phyloP scores from a whole-genome alignment of 2,888 invertebrate species.

The Stenoptilia bipunctidactyla region DNA sequence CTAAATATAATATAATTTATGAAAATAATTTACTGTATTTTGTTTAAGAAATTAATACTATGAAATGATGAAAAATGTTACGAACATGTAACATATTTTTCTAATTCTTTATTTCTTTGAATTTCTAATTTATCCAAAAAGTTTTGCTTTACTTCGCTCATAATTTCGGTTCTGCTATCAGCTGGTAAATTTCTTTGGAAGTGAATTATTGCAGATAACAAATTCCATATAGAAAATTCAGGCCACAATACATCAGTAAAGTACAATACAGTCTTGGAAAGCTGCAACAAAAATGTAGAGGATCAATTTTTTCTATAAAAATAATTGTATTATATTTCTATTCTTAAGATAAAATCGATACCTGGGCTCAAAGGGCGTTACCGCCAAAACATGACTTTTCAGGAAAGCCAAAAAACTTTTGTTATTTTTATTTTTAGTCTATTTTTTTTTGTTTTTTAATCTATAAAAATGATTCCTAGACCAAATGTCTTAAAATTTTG shows the following conservation, averaged over 20 bases:
- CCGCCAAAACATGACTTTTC: too few relatives aligned
- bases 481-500: too few relatives aligned
- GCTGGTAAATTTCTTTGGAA: conserved; percentile 78
- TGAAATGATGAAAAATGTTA: conserved; percentile 1
- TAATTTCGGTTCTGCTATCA: conserved; percentile 20
- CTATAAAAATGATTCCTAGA: too few relatives aligned
- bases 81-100: conserved; percentile 31
- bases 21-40: too few relatives aligned
- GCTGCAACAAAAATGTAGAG: conserved; percentile 54
- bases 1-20: too few relatives aligned
- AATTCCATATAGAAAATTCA: conserved; percentile 93
- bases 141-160: conserved; percentile 31
- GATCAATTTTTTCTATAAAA: conserved; percentile 1
- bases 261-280: conserved; percentile 82
- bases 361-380: too few relatives aligned
- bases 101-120: conserved; percentile 39
- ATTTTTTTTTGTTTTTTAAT: too few relatives aligned
- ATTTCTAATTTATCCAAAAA: conserved; percentile 53
- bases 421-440: too few relatives aligned
- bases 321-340: conserved; percentile 65
- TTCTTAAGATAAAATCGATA: conserved; percentile 98
- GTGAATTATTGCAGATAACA: conserved; percentile 86
- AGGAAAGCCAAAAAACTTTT: too few relatives aligned
- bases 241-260: conserved; percentile 97
- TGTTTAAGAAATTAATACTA: too few relatives aligned